phyloP scores from a whole-genome alignment of 2,113 vertebrate species.

The Cephalopterus ornatus region DNA sequence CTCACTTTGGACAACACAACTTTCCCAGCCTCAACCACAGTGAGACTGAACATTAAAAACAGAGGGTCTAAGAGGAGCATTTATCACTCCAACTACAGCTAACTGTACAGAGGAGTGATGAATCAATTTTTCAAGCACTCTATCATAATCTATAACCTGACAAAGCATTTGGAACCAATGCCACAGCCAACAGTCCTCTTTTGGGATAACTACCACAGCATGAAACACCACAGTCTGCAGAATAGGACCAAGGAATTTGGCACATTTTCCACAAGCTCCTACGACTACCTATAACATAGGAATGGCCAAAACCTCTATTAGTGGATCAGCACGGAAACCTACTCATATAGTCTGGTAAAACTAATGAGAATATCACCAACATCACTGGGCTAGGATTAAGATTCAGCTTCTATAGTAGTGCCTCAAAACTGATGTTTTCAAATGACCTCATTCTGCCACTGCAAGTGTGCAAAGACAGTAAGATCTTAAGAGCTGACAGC shows the following conservation, averaged over 20 bases:
- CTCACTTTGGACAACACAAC: not conserved
- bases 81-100: not conserved
- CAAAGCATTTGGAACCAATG: not conserved
- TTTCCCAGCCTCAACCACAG: not conserved
- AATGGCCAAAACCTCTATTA: not conserved
- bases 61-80: not conserved
- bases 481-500: not conserved
- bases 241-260: not conserved
- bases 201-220: not conserved
- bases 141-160: not conserved
- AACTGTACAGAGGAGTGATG: rapidly evolving
- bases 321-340: not conserved
- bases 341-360: not conserved
- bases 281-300: not conserved
- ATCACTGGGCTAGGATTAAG: not conserved
- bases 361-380: not conserved
- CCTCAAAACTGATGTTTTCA: not conserved
- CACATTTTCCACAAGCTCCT: not conserved
- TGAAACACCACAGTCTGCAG: not conserved
- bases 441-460: not conserved
- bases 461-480: not conserved
- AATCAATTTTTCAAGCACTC: not conserved
- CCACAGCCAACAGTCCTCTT: not conserved
- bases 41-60: not conserved
- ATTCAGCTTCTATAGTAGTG: not conserved